Conservation (phyloP, 2,797 vertebrate genomes). For the Sebastes vulpes region DNA sequence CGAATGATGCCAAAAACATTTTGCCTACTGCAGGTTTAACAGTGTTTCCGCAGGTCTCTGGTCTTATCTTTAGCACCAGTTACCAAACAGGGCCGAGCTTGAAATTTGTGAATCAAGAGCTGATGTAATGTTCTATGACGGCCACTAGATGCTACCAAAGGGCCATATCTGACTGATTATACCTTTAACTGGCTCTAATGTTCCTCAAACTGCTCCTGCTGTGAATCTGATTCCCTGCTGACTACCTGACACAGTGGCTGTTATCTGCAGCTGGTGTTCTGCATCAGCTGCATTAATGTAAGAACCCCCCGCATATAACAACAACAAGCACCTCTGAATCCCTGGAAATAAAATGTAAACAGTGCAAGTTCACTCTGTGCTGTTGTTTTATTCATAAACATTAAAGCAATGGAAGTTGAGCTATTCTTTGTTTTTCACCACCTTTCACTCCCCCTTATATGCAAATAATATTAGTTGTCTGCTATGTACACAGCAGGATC, state of each 20-base stretch:
- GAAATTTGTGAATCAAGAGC: neutral
- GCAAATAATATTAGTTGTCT: neutral
- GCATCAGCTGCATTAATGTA: neutral
- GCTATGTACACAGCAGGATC: neutral
- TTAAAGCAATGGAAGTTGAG: neutral
- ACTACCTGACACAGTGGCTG: neutral
- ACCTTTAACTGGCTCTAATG: neutral
- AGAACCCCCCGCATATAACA: neutral
- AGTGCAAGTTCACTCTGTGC: neutral
- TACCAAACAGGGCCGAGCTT: neutral
- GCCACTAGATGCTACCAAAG: conserved; percentile 44
- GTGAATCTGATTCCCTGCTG: neutral
- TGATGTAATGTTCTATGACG: neutral
- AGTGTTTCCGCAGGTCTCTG: neutral
- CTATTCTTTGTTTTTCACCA: neutral
- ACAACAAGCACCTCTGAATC: neutral
- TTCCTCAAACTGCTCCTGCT: neutral
- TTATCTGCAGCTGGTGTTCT: neutral
- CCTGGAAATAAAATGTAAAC: neutral
- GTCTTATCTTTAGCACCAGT: neutral
- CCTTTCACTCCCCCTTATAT: neutral
- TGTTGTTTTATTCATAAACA: neutral
- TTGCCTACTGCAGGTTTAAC: neutral
- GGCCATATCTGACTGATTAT: neutral
- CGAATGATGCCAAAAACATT: neutral